Evolutionary conservation across 2,888 invertebrate genomes (phyloP).

Genomic region (Cerastoderma edule): DNA sequence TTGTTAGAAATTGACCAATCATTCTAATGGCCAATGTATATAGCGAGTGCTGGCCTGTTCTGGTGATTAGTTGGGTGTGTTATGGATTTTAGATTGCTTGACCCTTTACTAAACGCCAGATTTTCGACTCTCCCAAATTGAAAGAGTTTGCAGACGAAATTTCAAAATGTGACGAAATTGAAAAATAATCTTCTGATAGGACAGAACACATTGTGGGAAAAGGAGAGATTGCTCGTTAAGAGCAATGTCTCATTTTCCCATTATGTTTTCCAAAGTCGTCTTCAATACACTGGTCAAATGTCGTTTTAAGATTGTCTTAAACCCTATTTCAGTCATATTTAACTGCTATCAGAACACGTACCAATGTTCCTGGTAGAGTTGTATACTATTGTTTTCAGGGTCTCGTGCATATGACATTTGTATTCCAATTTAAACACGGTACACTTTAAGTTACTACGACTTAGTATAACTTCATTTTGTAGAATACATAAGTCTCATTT

Average conservation of each 20-base stretch:
- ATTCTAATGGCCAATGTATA: neutral
- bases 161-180: neutral
- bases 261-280: slow-evolving; percentile 9
- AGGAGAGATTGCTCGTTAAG: neutral
- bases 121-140: neutral
- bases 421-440: no score
- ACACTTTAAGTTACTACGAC: no score
- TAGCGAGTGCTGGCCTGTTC: neutral
- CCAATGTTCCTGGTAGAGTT: no score
- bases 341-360: no score
- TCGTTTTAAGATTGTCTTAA: no score
- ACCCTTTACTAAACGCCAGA: slow-evolving; percentile 8
- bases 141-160: neutral
- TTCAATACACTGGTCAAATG: no score
- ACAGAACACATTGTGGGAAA: neutral
- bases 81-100: neutral
- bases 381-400: no score
- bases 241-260: slow-evolving; percentile 9
- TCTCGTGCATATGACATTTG: no score
- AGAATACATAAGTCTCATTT: no score
- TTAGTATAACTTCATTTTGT: no score
- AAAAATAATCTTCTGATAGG: no score
- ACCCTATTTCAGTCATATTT: no score
- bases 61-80: neutral
- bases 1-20: neutral